Percentiles rank a stretch among this genome's conserved stretches.
These are phyloP conservation scores for Drosophila teissieri DNA, from an alignment of 1,140 invertebrate genomes.

Conservation along the genomic window DNA sequence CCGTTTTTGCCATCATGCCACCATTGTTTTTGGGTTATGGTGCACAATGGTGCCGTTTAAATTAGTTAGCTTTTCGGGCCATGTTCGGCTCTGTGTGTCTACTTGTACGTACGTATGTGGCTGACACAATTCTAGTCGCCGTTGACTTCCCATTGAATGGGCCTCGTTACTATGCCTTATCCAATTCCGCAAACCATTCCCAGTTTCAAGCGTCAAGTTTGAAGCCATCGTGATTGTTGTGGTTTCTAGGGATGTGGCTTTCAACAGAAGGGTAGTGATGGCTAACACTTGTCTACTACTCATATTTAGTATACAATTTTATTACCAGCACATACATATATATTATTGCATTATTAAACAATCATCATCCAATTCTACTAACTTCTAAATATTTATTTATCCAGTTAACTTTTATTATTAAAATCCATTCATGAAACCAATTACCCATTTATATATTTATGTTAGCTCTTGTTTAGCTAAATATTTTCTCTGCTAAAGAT, in stretches of 20 bases:
- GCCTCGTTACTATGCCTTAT: conserved; percentile 16
- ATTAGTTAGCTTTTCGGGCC: conserved; percentile 70
- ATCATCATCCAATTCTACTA: not conserved
- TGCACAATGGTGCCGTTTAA: conserved; percentile 76
- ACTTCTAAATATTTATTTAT: no score
- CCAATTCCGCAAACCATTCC: not conserved
- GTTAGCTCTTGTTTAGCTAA: no score
- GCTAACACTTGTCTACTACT: not conserved
- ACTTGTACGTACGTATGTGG: conserved; percentile 31
- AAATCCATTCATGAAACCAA: no score
- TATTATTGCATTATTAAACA: not conserved
- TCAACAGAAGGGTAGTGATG: not conserved
- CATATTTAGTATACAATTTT: no score
- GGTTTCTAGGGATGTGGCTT: not conserved
- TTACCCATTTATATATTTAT: no score
- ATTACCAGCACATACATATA: no score
- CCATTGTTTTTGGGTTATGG: conserved; percentile 71
- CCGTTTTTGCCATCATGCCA: conserved; percentile 44
- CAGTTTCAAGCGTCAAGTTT: conserved; percentile 15
- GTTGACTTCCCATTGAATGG: conserved; percentile 50
- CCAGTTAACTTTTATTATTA: no score
- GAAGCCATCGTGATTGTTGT: conserved; percentile 12
- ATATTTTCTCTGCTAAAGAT: not conserved
- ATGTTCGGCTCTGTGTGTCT: conserved; percentile 17
- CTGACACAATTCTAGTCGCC: conserved; percentile 67